Evolutionary conservation across 1,140 invertebrate species (phyloP), one percentile per base, ranked within the genome.

Genomic region (Schmidtea mediterranea): DNA sequence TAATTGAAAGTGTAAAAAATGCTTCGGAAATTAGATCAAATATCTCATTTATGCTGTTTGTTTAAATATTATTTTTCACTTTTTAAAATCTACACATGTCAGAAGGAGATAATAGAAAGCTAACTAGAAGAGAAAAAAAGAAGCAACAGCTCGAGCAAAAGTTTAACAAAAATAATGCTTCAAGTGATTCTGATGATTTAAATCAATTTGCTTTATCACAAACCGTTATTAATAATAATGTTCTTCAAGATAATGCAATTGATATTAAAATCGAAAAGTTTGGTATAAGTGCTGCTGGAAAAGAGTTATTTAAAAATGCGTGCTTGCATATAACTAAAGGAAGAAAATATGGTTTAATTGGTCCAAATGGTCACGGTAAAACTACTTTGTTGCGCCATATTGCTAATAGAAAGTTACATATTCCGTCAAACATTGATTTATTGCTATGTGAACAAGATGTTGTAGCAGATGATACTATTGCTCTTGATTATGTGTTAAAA

Each of bases 351-450:
- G 92, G 92, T 59, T 69, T 98, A 3, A 87, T 98, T 21, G 92
- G 92, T 37, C 92, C 90, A 2, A 98, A 97, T 69, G 90, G 90
- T 2, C 84, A 95, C 71, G 90, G 92, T 12, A 98, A 98, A 72
- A 97, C 90, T n/a, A 98, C 92, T 0, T 61, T 98, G 13, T 66
- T 98, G 15, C 75, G 84, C 48, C 89, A 97, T 59, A 77, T 98
- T 56, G 79, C 79, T 6, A 76, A 76, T 47, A 69, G 82, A 58
- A 76, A 76, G 3, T 79, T 98, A 54, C 76, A 77, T 48, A 86
- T 98, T 59, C 92, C 92, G 1, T 77, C 82, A 0, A 82, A 80
- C 55, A 97, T 98, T 54, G 92, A 98, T 69, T 80, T 97, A 51
- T 67, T 98, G 43, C 78, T 92, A 54, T 98, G 92, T 64, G 92